Percentiles rank a stretch among this genome's conserved stretches.
Evolutionary conservation across 2,797 vertebrate genomes (phyloP).

Genomic region (Amniataba percoides): DNA sequence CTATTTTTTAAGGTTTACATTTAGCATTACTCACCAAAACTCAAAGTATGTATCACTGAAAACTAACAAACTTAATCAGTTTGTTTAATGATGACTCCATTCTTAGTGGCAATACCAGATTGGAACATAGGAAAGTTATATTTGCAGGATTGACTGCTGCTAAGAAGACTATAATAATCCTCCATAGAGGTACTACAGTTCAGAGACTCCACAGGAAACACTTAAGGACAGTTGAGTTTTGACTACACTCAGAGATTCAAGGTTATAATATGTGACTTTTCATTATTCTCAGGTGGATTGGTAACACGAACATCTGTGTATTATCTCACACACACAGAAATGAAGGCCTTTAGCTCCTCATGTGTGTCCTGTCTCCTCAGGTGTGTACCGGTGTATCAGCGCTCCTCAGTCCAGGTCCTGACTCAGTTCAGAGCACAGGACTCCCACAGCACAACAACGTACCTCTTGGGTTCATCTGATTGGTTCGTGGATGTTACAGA

Average conservation of each 20-base stretch:
- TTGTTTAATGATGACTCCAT: too few relatives aligned
- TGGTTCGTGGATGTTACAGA: conserved; percentile 85
- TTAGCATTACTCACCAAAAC: too few relatives aligned
- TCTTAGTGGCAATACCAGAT: too few relatives aligned
- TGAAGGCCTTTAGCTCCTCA: not conserved
- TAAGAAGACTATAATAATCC: too few relatives aligned
- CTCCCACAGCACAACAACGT: conserved; percentile 62
- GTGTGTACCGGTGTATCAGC: conserved; percentile 83
- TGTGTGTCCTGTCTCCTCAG: conserved; percentile 55
- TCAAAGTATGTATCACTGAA: too few relatives aligned
- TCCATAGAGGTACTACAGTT: not conserved
- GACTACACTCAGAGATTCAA: not conserved
- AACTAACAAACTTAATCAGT: too few relatives aligned
- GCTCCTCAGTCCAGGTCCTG: conserved; percentile 81
- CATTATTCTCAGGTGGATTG: not conserved
- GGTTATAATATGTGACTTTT: not conserved
- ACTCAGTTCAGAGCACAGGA: conserved; percentile 81
- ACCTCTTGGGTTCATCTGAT: conserved; percentile 81
- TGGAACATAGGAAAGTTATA: too few relatives aligned
- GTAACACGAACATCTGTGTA: not conserved
- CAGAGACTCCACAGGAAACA: not conserved
- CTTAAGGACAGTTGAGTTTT: not conserved
- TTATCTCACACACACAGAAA: not conserved
- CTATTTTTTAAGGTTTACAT: too few relatives aligned
- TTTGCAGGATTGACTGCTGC: too few relatives aligned